These are phyloP conservation scores for Albula goreensis DNA, from an alignment of 2,113 vertebrate species.

Conservation along the genomic window DNA sequence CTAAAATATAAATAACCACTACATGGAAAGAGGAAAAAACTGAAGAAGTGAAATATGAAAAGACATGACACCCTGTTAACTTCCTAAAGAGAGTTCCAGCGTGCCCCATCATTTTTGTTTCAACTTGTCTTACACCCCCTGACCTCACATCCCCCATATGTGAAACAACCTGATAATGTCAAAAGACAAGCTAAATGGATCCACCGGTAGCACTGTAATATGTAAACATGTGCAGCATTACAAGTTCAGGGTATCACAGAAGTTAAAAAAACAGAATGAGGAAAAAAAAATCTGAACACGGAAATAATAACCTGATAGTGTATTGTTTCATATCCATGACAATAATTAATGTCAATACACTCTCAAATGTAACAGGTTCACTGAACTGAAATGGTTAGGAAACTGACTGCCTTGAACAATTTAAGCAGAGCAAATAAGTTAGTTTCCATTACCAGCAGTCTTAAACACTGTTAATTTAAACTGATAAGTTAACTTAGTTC, in stretches of 20 bases:
- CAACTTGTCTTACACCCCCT: background rate
- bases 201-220: background rate
- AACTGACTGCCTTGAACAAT: no score
- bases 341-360: background rate
- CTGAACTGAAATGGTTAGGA: no score
- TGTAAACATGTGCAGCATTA: background rate
- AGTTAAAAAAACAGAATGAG: background rate
- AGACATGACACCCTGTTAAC: background rate
- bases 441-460: no score
- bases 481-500: no score
- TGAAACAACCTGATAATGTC: background rate
- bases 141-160: slow-evolving; percentile 6
- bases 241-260: background rate
- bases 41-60: background rate
- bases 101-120: slow-evolving; percentile 9
- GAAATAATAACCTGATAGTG: background rate
- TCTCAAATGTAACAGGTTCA: no score
- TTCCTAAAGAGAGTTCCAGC: background rate
- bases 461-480: no score
- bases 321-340: background rate
- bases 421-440: no score
- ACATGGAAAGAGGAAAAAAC: background rate
- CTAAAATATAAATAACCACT: background rate
- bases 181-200: slow-evolving; percentile 3
- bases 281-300: background rate